Conservation (phyloP, 2,888 invertebrate genomes). For the Heliconius sara region DNA sequence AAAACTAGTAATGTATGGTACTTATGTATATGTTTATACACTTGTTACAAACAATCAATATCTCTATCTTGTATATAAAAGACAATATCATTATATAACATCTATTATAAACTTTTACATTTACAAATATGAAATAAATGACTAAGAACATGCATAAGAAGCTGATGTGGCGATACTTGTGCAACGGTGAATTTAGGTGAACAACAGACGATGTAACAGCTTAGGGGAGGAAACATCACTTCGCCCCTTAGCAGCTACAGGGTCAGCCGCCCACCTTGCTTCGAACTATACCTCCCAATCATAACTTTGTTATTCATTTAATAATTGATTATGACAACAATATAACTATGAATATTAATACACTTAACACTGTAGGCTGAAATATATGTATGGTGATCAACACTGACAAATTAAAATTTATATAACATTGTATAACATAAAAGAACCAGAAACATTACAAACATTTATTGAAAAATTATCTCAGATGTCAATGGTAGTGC, state of each 20-base stretch:
- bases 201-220: slow-evolving; percentile 74
- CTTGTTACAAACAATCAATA: not conserved
- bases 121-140: slow-evolving; percentile 7
- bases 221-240: slow-evolving; percentile 66
- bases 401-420: slow-evolving; percentile 32
- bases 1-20: not conserved
- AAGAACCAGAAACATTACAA: not conserved
- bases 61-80: not conserved
- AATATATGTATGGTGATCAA: slow-evolving; percentile 32
- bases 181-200: slow-evolving; percentile 52
- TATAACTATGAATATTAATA: not conserved
- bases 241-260: slow-evolving; percentile 84
- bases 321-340: not conserved
- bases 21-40: not conserved
- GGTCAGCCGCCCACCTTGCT: slow-evolving; percentile 65
- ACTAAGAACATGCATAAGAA: slow-evolving; percentile 42
- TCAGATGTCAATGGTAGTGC: slow-evolving; percentile 1
- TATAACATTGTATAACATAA: not conserved
- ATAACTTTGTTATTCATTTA: slow-evolving; percentile 2
- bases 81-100: not conserved
- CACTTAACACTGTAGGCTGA: slow-evolving; percentile 20
- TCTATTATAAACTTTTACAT: not conserved
- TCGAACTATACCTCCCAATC: slow-evolving; percentile 20
- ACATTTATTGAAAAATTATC: slow-evolving; percentile 5
- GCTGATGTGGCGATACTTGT: slow-evolving; percentile 41